Evolutionary conservation across 2,888 invertebrate species (phyloP), one percentile per base, ranked within the genome.

Genomic region (Lumbricus terrestris): DNA sequence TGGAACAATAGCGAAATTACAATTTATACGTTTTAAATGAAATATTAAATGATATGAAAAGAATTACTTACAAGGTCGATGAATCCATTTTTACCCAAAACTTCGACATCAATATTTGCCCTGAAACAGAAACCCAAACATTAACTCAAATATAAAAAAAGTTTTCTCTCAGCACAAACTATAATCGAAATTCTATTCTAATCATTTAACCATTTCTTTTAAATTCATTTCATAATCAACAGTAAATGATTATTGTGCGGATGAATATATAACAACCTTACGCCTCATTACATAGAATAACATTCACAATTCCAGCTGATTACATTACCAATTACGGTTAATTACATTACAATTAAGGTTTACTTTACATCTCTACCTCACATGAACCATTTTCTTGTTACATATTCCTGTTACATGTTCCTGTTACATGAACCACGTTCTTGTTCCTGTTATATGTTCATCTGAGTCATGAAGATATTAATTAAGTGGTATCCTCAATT

Each of bases 81-180:
- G 89, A 96, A 95, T 89, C 97, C 97, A 93, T 96, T 96, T 92
- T 96, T 96, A 88, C 96, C 96, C 29, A 97, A 96, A 92, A 96
- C 96, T 92, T 93, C 96, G 89, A 97, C 96, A 94, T 97, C 97
- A 91, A 97, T 95, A 8, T 96, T 96, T 37, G 97, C 97, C 95
- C 97, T 97, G n/a, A 95, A 91, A 95, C 95, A 69, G n/a, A 69
- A 69, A 69, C 69, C 1, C 69, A 69, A n/a, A 69, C n/a, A 29
- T 69, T 11, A n/a, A 6, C 13, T 69, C n/a, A 13, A 69, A 69
- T 69, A 29, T 1, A n/a, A 29, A 69, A 8, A 29, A 2, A n/a
- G n/a, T 16, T 54, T 47, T 29, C 42, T 18, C 42, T 42, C 42
- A 42, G 42, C 18, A 42, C 38, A 38, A 38, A 8, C 38, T 38